Base-by-base conservation (phyloP, 2,888 invertebrate genomes). In the Pachydiplax longipennis region DNA sequence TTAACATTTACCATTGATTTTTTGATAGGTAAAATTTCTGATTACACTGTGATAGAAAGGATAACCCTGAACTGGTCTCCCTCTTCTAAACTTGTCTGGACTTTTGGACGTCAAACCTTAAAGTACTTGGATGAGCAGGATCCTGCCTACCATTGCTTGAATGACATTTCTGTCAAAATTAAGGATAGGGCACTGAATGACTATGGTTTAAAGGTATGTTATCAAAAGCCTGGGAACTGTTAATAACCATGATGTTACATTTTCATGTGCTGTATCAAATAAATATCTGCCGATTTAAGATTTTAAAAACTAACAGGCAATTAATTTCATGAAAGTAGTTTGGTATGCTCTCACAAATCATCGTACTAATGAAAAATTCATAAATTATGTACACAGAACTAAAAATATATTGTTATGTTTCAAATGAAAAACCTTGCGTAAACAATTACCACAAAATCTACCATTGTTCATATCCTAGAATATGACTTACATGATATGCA, bases 11-110 rank as follows among this genome's bases (percentile, higher is more conserved):
- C 15, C 81, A 25, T 37, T 90, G 13, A 91, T 92, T 92, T 80
- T 91, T 92, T 93, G 15, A 80, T 94, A 95, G 96, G 96, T 80
- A 93, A 94, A 25, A 94, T 98, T 73, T 95, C 95, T 80, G 98
- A 98, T 94, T 96, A 97, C 93, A 96, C 95, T 58, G 97, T 98
- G 92, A 96, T 96, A 93, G 98, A 98, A 94, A 95, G 98, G 92
- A 97, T 97, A 92, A 97, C 97, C 37, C 94, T 98, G 92, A 96
- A 96, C 93, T 97, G 97, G 97, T 97, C 97, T 15, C 96, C 97
- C 22, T 95, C 96, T 91, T 95, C 96, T 18, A 95, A 95, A 93
- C 94, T 97, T 82, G 96, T 96, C 81, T 97, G 97, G 97, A 96
- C 97, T 90, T 96, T 96, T 93, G 97, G 97, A 4, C 95, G 96